Base-by-base conservation (phyloP, 2,888 invertebrate genomes). In the Leptodirus hochenwartii region DNA sequence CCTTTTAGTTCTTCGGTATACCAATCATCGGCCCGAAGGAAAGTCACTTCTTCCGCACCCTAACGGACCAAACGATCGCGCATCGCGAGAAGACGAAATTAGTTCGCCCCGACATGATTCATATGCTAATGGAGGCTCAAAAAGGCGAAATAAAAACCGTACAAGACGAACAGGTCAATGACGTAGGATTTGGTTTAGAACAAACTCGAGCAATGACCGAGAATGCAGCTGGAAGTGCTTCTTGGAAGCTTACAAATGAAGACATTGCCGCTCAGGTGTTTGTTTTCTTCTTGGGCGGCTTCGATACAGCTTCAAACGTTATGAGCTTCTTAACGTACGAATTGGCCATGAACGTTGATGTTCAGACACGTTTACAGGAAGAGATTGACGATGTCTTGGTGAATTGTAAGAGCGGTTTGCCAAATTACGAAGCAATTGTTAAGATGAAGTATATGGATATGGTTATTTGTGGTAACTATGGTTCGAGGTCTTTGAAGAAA, bases 391-490 rank as follows among this genome's bases (percentile, higher is more conserved):
- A 36, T 5, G 32, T 37, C 2, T 22, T 37, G 4, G 26, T 29
- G 22, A 29, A 37, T 14, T 16, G 27, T 8, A 27, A 27, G 2
- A 38, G 38, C 2, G 37, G 35, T 5, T 26, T 34, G 25, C 13
- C 42, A 2, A 40, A 36, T 10, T 46, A 45, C 33, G 44, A 45
- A 15, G 34, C 23, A n/a, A 20, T 45, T 10, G 30, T 39, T 29
- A 33, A 32, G 2, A 40, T 46, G 42, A 39, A 39, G 24, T 46
- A 45, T 34, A 29, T 46, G 16, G 44, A 46, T 33, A 42, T 41
- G 39, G 41, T 45, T 9, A 22, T 32, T 13, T 27, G n/a, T n/a
- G n/a, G n/a, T n/a, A n/a, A n/a, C n/a, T n/a, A n/a, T n/a, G n/a
- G n/a, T n/a, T n/a, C n/a, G 23, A 14, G 37, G 37, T 37, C 27